A percentile compares a stretch with the other conserved stretches of the same genome.
phyloP scores from a whole-genome alignment of 2,113 vertebrate species.

The Sinocyclocheilus grahami region DNA sequence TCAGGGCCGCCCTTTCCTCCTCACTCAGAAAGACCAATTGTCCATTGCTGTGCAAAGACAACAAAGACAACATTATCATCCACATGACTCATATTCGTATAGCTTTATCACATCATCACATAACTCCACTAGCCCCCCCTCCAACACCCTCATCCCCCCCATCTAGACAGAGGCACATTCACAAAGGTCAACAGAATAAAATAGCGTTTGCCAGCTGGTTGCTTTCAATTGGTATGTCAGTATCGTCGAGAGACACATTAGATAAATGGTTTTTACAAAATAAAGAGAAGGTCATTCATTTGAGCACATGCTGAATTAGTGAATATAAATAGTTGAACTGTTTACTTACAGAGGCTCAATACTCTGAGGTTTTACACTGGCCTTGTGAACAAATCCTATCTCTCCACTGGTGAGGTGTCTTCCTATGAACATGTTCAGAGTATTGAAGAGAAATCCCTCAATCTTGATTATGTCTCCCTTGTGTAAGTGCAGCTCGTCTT shows the following conservation, averaged over 20 bases:
- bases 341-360: slow-evolving; percentile 78
- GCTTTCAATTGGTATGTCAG: slow-evolving; percentile 10
- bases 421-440: slow-evolving; percentile 86
- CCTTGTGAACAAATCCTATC: slow-evolving; percentile 84
- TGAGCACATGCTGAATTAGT: background rate
- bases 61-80: slow-evolving; percentile 72
- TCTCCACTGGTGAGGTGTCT: slow-evolving; percentile 78
- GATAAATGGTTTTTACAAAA: slow-evolving; percentile 16
- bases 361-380: slow-evolving; percentile 75
- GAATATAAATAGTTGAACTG: background rate
- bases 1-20: slow-evolving; percentile 80
- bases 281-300: background rate
- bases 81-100: slow-evolving; percentile 55
- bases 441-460: slow-evolving; percentile 83
- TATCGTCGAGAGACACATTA: slow-evolving; percentile 8
- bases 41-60: slow-evolving; percentile 72
- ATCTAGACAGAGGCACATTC: slow-evolving; percentile 44
- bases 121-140: slow-evolving; percentile 28
- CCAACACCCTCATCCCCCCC: slow-evolving; percentile 19
- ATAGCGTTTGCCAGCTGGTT: slow-evolving; percentile 12
- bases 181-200: slow-evolving; percentile 41
- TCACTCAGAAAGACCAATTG: slow-evolving; percentile 84
- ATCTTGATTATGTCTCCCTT: slow-evolving; percentile 86
- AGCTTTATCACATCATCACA: slow-evolving; percentile 50
- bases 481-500: slow-evolving; percentile 84